These are phyloP conservation scores for Phania funesta DNA, from an alignment of 2,888 invertebrate species.

Conservation along the genomic window DNA sequence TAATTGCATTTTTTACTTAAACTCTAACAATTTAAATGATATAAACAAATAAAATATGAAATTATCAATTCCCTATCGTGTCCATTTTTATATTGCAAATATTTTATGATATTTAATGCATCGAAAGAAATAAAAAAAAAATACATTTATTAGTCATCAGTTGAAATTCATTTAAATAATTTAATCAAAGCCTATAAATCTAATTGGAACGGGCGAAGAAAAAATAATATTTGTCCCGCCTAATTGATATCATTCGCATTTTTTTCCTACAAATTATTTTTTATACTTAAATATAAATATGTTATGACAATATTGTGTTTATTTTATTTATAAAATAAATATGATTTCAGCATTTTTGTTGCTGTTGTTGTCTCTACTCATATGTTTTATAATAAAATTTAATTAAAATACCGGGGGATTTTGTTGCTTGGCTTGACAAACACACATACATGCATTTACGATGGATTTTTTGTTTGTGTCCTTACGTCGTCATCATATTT, in stretches of 20 bases:
- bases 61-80: not conserved
- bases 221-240: not conserved
- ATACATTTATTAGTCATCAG: slow-evolving; percentile 41
- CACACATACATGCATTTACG: too few relatives aligned
- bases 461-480: too few relatives aligned
- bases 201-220: slow-evolving; percentile 31
- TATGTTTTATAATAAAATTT: slow-evolving; percentile 18
- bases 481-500: too few relatives aligned
- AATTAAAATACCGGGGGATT: slow-evolving; percentile 12
- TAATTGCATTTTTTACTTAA: too few relatives aligned
- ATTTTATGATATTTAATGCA: slow-evolving; percentile 5
- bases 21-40: too few relatives aligned
- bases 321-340: slow-evolving; percentile 28
- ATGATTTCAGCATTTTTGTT: not conserved
- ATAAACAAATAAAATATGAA: not conserved
- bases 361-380: not conserved
- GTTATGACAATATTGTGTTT: slow-evolving; percentile 8
- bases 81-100: not conserved
- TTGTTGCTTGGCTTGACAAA: not conserved
- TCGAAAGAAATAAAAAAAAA: slow-evolving; percentile 7
- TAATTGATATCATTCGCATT: slow-evolving; percentile 19
- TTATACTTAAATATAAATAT: slow-evolving; percentile 1
- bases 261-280: slow-evolving; percentile 9
- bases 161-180: slow-evolving; percentile 41
- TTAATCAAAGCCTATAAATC: slow-evolving; percentile 37